phyloP scores from a whole-genome alignment of 1,140 invertebrate genomes.

The Acromyrmex echinatior region DNA sequence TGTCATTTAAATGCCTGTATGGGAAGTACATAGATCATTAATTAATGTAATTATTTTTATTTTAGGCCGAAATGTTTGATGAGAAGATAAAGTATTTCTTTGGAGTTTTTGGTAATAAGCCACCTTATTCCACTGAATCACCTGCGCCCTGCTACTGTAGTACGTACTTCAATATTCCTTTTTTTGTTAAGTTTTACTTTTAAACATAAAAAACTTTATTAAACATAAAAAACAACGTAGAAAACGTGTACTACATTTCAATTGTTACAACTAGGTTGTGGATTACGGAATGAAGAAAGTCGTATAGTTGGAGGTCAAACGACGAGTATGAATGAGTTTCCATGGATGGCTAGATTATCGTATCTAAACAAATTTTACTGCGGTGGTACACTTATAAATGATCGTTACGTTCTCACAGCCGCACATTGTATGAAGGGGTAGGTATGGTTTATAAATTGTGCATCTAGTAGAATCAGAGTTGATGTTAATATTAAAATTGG shows the following conservation, averaged over 20 bases:
- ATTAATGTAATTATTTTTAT: constrained; percentile 21
- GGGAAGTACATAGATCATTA: not conserved
- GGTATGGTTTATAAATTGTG: constrained; percentile 62
- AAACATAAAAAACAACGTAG: not conserved
- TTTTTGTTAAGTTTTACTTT: constrained; percentile 13
- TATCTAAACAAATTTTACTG: constrained; percentile 95
- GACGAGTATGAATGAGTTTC: constrained; percentile 91
- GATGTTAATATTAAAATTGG: not conserved
- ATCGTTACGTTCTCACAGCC: constrained; percentile 93
- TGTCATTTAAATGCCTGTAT: no score
- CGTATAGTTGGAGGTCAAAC: constrained; percentile 93
- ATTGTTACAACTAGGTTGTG: constrained; percentile 89
- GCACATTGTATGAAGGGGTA: constrained; percentile 95
- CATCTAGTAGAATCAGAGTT: not conserved
- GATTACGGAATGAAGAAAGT: constrained; percentile 91
- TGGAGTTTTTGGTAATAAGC: constrained; percentile 82
- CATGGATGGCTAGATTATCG: constrained; percentile 93
- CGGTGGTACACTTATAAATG: constrained; percentile 93
- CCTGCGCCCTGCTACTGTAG: constrained; percentile 81
- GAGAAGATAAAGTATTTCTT: constrained; percentile 81
- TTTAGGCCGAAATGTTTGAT: constrained; percentile 59
- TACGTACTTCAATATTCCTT: constrained; percentile 70
- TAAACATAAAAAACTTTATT: not conserved
- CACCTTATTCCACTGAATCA: constrained; percentile 66
- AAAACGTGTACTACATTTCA: not conserved